These are phyloP conservation scores for Heterotilapia buettikoferi DNA, from an alignment of 2,113 vertebrate genomes.

Conservation along the genomic window DNA sequence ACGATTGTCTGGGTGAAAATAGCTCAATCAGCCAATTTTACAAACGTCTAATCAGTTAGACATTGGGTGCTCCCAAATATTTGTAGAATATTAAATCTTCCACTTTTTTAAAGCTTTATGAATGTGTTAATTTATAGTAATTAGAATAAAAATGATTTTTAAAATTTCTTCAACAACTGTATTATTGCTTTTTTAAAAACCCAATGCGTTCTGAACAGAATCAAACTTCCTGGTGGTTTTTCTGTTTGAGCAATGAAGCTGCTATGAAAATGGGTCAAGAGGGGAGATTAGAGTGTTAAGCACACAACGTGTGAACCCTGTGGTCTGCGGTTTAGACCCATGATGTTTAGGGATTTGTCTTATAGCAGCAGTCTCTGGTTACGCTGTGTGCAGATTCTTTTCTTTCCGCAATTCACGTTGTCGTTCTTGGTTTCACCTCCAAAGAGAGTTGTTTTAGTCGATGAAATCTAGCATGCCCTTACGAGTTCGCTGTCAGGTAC, in stretches of 20 bases:
- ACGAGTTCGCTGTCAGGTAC: neutral
- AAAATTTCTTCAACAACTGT: neutral
- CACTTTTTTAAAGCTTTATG: neutral
- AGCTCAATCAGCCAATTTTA: neutral
- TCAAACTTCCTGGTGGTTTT: neutral
- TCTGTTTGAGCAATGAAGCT: neutral
- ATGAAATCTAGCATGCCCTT: neutral
- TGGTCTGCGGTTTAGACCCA: neutral
- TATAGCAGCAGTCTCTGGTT: neutral
- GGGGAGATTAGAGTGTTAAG: constrained; percentile 3
- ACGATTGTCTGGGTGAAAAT: neutral
- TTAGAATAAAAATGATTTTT: neutral
- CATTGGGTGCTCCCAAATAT: neutral
- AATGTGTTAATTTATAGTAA: neutral
- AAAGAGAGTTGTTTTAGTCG: neutral
- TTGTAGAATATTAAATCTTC: neutral
- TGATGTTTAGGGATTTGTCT: neutral
- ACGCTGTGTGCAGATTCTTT: neutral
- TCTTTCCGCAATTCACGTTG: neutral
- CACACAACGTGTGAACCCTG: neutral
- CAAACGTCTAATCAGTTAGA: neutral
- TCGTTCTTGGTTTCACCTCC: neutral
- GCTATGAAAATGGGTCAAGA: constrained; percentile 37
- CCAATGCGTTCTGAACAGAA: neutral
- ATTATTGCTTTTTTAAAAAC: neutral